Base-by-base conservation (phyloP, 2,113 vertebrate species). In the Junco hyemalis region DNA sequence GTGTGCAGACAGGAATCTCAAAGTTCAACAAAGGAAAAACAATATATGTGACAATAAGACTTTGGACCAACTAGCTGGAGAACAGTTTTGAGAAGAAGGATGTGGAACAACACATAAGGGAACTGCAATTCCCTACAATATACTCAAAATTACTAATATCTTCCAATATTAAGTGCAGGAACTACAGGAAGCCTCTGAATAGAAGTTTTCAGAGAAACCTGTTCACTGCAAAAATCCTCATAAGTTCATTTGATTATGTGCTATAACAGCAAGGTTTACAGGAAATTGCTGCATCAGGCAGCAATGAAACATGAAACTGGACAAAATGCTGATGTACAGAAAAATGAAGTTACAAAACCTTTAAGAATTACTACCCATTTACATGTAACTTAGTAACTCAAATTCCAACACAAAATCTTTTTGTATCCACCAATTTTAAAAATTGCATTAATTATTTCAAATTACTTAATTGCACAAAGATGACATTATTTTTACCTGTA, bases 401-500 rank as follows among this genome's bases (percentile, higher is more conserved):
- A 51, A 77, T 56, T 73, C 31, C 24, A 69, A 65, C 7, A 84
- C 2, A 54, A 86, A 70, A 42, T 48, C 11, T 47, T 92, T 45
- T 42, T 1, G 2, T 10, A 22, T 22, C 3, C 24, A 72, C 12
- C 1, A 3, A 47, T 9, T 16, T 31, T 59, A 80, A 51, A 22
- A 44, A 53, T 3, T 14, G 21, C 14, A 61, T 38, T 63, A 15
- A 54, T 42, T 42, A 65, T 36, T 76, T 60, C 15, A n/a, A 60
- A 73, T 78, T 35, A 44, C 5, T 69, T 47, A 57, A 57, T 19
- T 59, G 42, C 57, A 77, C 16, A 70, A 71, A 76, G 50, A 60
- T 12, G 7, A 38, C 36, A 38, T 14, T 36, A 70, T 21, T 51
- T 77, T 59, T 97, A 99, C 99, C 99, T 99, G 99, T n/a, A 99